Percentiles rank a stretch among this genome's conserved stretches.
phyloP scores from a whole-genome alignment of 2,113 vertebrate genomes.

The Chiloscyllium plagiosum region DNA sequence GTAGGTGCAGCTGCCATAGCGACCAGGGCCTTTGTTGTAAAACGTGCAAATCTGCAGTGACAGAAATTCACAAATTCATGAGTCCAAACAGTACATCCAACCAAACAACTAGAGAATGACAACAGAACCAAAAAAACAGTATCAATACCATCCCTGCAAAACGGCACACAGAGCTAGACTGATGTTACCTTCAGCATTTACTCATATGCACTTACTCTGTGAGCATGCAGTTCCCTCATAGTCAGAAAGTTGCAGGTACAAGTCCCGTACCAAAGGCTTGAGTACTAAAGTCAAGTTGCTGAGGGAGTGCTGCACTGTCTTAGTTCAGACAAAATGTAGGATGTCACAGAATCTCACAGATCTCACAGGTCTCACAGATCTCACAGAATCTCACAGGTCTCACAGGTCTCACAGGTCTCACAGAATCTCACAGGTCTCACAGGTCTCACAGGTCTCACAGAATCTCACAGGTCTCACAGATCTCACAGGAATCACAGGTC shows the following conservation, averaged over 20 bases:
- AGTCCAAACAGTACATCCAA: neutral
- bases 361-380: too few species aligned
- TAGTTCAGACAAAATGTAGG: neutral
- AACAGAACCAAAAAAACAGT: too few species aligned
- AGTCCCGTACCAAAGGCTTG: neutral
- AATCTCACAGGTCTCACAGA: too few species aligned
- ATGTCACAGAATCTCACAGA: neutral
- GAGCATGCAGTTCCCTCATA: neutral
- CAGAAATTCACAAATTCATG: neutral
- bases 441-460: too few species aligned
- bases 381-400: too few species aligned
- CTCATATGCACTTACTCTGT: neutral
- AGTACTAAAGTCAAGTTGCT: neutral
- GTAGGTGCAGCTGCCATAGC: slow-evolving; percentile 54
- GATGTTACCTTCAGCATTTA: neutral
- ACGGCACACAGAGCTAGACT: neutral
- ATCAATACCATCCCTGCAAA: neutral
- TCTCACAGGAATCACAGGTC: too few species aligned
- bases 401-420: too few species aligned
- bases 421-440: too few species aligned
- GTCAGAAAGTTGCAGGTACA: neutral
- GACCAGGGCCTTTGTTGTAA: slow-evolving; percentile 59
- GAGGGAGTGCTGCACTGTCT: neutral
- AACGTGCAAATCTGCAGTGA: slow-evolving; percentile 54
- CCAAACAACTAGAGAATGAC: too few species aligned